Base-by-base conservation (phyloP, 2,888 invertebrate species). In the Caenorhabditis afra region DNA sequence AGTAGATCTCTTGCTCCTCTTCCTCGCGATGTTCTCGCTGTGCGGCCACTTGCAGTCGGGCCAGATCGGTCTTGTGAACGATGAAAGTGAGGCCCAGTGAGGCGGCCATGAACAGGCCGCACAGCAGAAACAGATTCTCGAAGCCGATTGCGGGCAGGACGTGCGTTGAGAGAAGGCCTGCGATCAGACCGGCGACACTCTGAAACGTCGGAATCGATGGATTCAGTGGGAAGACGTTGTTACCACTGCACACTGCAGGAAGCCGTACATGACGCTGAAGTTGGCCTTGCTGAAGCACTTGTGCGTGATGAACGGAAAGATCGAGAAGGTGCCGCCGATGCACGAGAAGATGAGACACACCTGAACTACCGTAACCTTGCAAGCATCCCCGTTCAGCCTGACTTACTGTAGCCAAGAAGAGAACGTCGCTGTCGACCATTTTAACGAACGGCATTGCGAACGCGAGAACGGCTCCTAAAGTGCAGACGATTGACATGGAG, bases 181-280 rank as follows among this genome's bases (percentile, higher is more conserved):
- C 85, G 55, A 86, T 74, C n/a, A 88, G 74, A 37, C 89, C 89
- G 22, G 89, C 84, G 23, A 85, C 55, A 8, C 83, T 83, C 87
- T 87, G 68, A 59, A 83, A 85, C 8, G 29, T 29, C 29, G 29
- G 4, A 7, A 7, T 29, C 29, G 29, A 7, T 29, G 29, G 4
- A n/a, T n/a, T n/a, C n/a, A n/a, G n/a, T n/a, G n/a, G n/a, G n/a
- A n/a, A n/a, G n/a, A n/a, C n/a, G 4, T 5, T 29, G 4, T 29
- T 29, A 87, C 87, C 73, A 88, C 79, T 11, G 87, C 78, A 44
- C 84, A 77, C 70, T 89, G 89, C 23, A 87, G 55, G 37, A 81
- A 71, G 7, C 89, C 89, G 70, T 89, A 89, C 49, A 86, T 82
- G 11, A 89, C 77, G 10, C 87, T 86, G 59, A 89, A 89, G 62